Evolutionary conservation across 2,113 vertebrate genomes (phyloP), one percentile per base, ranked within the genome.

Genomic region (Edolisoma coerulescens): DNA sequence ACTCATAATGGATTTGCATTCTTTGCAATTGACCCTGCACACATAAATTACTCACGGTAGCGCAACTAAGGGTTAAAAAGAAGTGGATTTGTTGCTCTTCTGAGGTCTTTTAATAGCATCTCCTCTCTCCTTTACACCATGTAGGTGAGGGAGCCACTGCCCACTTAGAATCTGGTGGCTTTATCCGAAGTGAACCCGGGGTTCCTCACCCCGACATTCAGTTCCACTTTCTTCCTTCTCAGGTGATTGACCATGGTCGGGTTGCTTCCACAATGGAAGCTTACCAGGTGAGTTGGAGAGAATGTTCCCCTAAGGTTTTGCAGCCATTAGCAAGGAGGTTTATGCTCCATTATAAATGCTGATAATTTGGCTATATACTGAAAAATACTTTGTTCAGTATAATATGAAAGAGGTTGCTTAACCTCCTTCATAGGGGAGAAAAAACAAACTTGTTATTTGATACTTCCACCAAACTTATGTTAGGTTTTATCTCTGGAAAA

Each of bases 211-310:
- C 99, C 0, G 99, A 99, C 93, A 99, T 99, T 89, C 99, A 99
- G 98, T 99, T 99, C 96, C 99, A 99, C 84, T 99, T 99, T 90
- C 97, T 99, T 70, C 99, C 99, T 7, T 99, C 99, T 4, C 99
- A 99, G 95, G 99, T 99, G 90, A 99, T 99, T 60, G 99, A 99
- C 93, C 99, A 99, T 1, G 99, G 99, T 6, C 98, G 99, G 3
- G 97, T 98, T 39, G 95, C 97, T 52, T 97, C 99, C 13, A 98
- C 98, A 60, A 83, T 98, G 50, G 99, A 99, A 86, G 99, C 99
- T 33, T 99, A 99, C 94, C 99, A 99, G 98, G 99, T 99, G 44
- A 95, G 98, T 41, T 47, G 20, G 61, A 74, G 54, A 90, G 45
- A 9, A 8, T 19, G 15, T 11, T 52, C 18, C 53, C 59, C 10